Conservation (phyloP, 1,140 invertebrate species). For the Pogonomyrmex barbatus region DNA sequence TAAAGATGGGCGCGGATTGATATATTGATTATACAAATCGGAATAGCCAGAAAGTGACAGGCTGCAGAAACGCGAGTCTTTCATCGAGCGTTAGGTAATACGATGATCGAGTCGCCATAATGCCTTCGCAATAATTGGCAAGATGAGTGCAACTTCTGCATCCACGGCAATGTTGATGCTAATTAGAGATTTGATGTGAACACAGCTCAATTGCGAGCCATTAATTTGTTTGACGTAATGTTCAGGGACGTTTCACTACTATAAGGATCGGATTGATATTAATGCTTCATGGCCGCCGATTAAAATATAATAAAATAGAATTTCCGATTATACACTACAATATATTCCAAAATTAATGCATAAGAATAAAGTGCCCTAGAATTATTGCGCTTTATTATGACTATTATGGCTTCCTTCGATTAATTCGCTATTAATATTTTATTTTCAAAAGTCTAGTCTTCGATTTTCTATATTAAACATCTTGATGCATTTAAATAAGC, state of each 20-base stretch:
- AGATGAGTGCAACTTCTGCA: slow-evolving; percentile 54
- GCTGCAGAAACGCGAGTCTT: slow-evolving; percentile 18
- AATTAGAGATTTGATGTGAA: slow-evolving; percentile 66
- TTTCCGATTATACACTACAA: slow-evolving; percentile 13
- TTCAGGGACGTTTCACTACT: not conserved
- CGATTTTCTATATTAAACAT: not conserved
- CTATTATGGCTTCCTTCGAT: not conserved
- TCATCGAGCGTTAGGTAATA: slow-evolving; percentile 57
- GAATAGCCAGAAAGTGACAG: not conserved
- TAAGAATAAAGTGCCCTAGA: not conserved
- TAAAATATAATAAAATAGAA: not conserved
- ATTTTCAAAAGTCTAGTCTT: not conserved
- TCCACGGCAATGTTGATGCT: slow-evolving; percentile 68
- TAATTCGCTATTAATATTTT: not conserved
- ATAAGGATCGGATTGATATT: slow-evolving; percentile 32
- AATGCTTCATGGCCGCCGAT: not conserved
- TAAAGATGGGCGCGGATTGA: slow-evolving; percentile 35
- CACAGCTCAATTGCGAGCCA: slow-evolving; percentile 19
- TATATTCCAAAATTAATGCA: not conserved
- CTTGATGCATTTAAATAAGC: not conserved
- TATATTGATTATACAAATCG: slow-evolving; percentile 12
- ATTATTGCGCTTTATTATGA: not conserved
- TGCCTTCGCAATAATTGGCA: slow-evolving; percentile 76
- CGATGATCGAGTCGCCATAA: slow-evolving; percentile 17
- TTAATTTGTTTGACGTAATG: slow-evolving; percentile 72